Evolutionary conservation across 1,140 invertebrate species (phyloP), one percentile per base, ranked within the genome.

Genomic region (Trachymyrmex septentrionalis): DNA sequence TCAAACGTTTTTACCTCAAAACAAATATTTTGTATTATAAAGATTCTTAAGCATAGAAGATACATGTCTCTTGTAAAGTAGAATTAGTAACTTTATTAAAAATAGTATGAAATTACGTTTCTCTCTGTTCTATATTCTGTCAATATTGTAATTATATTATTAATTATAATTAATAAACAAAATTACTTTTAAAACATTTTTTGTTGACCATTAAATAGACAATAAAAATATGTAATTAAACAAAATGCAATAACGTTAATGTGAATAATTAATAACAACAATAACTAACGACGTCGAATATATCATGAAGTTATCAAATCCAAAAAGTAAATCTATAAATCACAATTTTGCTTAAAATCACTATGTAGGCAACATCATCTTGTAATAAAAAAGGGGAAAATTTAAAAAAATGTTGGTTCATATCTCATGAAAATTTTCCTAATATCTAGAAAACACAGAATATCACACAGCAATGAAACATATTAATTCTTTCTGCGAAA

Each of bases 321-420:
- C 76, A 86, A 91, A 89, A 87, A 89, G 81, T 72, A 71, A 91
- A 91, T 72, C 75, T 80, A n/a, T 44, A 82, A 87, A 82, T 86
- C 77, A 71, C 76, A 34, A 59, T 16, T 48, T 71, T 73, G 64
- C 38, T 73, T 90, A 87, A 90, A 80, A 80, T 30, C 34, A 9
- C 19, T 55, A 7, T 19, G n/a, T 66, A 50, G 16, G 4, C 50
- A 19, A 24, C 55, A n/a, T 76, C 2, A 34, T 53, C 27, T 66
- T 48, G n/a, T 34, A 44, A 27, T 50, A 3, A 21, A 63, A 5
- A 63, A 30, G 14, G 1, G 0, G 0, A 30, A 12, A 2, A 59
- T 50, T 64, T 1, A 30, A 78, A 66, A 63, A 27, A 21, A 63
- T n/a, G 6, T 34, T 34, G 10, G 14, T 19, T 50, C 19, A 21